Evolutionary conservation across 2,888 invertebrate species (phyloP), one percentile per base, ranked within the genome.

Genomic region (Ptilodon capucinus): DNA sequence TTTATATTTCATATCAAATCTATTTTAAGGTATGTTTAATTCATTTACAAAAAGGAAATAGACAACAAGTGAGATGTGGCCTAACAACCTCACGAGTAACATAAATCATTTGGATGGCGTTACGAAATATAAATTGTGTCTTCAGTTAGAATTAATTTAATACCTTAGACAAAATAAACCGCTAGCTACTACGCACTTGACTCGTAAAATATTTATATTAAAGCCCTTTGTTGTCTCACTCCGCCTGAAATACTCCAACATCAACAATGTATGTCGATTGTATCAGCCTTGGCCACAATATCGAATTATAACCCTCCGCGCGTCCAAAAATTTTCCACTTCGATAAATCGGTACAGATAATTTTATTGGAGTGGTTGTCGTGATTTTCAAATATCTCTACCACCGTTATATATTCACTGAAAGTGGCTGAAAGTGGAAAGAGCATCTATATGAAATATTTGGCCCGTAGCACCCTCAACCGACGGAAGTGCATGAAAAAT

Each of bases 241-340:
- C n/a, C 4, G 28, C 28, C 28, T 8, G 28, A 28, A 28, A 28
- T 28, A 28, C 28, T 28, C n/a, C 28, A 28, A 28, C 14, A 32
- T 17, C 35, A 16, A 17, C 9, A 23, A 60, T 57, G 42, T 53
- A 58, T 57, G 55, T 57, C 40, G 44, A 44, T 38, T 32, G 46
- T 46, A 53, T 58, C 53, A 44, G 46, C 48, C 45, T 14, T 16
- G 6, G 46, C 28, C 49, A 53, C 53, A 53, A 49, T 47, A 25
- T 35, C 35, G 35, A 35, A 53, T 55, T 55, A 57, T 51, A 51
- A 55, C 44, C 51, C 54, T 56, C 60, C 54, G 44, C 48, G 50
- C 59, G 52, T 60, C 57, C 56, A 54, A 18, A 34, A 35, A 32
- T 35, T 35, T 35, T 35, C 35, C 35, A 35, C 17, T 8, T 35